phyloP scores from a whole-genome alignment of 2,797 vertebrate genomes.

The Margarornis squamiger region DNA sequence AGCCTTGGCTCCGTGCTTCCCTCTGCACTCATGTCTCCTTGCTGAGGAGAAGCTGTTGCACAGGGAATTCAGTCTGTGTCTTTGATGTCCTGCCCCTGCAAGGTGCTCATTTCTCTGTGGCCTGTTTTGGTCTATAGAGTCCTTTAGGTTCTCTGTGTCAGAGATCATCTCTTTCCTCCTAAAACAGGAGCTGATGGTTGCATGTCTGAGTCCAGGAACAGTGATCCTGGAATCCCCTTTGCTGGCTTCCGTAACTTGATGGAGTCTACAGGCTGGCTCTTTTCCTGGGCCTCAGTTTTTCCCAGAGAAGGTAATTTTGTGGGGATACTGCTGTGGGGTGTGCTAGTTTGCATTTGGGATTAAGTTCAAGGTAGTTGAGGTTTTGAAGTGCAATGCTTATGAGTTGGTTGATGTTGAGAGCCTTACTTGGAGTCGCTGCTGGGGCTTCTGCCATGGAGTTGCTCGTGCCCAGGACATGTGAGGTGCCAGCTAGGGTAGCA shows the following conservation, averaged over 20 bases:
- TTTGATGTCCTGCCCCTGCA: background rate
- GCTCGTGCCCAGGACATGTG: accelerated
- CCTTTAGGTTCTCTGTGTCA: background rate
- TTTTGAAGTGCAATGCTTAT: background rate
- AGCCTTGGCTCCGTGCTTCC: background rate
- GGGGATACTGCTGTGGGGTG: background rate
- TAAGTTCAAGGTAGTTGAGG: background rate
- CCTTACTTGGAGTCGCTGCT: background rate
- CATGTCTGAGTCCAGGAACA: background rate
- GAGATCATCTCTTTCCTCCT: background rate
- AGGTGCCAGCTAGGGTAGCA: background rate
- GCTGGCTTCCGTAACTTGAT: background rate
- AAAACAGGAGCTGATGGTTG: background rate
- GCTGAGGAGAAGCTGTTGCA: background rate
- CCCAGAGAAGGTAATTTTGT: background rate
- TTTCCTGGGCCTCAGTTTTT: background rate
- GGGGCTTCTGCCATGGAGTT: background rate
- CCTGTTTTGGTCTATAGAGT: background rate
- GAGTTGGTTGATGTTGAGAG: accelerated
- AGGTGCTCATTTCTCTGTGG: background rate
- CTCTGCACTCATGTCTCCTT: background rate
- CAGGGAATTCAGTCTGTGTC: background rate
- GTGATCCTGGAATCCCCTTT: background rate
- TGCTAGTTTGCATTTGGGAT: background rate
- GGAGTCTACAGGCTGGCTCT: background rate